Conservation (phyloP, 2,797 vertebrate species). For the Helicolenus hilgendorfi region DNA sequence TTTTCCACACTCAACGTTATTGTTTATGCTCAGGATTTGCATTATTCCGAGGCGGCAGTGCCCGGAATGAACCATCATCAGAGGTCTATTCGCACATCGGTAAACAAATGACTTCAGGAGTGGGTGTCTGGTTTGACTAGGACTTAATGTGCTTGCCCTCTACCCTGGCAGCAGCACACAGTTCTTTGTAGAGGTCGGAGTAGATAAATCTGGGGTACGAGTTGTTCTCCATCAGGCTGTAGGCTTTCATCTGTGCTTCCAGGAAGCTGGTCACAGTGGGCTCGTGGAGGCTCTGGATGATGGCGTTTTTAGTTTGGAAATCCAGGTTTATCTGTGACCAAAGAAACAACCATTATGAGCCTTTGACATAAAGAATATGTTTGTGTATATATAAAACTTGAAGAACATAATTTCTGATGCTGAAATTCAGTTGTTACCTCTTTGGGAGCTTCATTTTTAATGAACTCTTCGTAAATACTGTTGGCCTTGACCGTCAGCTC, state of each 20-base stretch:
- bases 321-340: conserved; percentile 94
- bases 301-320: conserved; percentile 92
- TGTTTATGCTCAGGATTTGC: conserved; percentile 60
- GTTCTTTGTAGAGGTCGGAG: conserved; percentile 93
- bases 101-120: conserved; percentile 70
- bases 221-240: conserved; percentile 96
- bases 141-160: conserved; percentile 39
- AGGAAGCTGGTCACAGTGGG: conserved; percentile 90
- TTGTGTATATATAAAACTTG: neutral
- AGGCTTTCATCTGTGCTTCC: conserved; percentile 92
- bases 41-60: conserved; percentile 32
- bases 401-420: neutral
- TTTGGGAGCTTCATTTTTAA: conserved; percentile 94
- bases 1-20: conserved; percentile 36
- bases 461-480: conserved; percentile 94
- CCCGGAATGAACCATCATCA: conserved; percentile 26
- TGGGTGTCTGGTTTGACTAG: conserved; percentile 38
- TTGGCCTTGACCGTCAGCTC: conserved; percentile 91
- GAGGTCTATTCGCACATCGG: conserved; percentile 19
- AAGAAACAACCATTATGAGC: conserved; percentile 17
- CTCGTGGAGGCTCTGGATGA: conserved; percentile 88
- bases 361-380: neutral
- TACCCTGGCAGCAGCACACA: conserved; percentile 83
- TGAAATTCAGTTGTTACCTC: conserved; percentile 90
- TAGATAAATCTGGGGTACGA: conserved; percentile 94